A percentile compares a stretch with the other conserved stretches of the same genome.
phyloP scores from a whole-genome alignment of 1,140 invertebrate species.

The Agrilus planipennis region DNA sequence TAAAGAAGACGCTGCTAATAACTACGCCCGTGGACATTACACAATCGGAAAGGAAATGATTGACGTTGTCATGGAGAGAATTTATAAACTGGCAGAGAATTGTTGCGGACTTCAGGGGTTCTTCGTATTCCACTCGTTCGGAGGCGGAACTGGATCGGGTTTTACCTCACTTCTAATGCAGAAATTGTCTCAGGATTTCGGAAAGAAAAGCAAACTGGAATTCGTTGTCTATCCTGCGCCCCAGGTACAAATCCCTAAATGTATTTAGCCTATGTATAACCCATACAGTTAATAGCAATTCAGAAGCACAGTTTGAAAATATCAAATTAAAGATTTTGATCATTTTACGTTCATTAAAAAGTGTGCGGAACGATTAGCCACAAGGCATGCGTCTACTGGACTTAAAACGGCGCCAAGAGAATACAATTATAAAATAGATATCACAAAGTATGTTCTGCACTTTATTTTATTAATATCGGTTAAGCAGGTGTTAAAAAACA shows the following conservation, averaged over 20 bases:
- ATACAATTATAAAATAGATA: too few species aligned
- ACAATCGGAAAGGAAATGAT: conserved; percentile 63
- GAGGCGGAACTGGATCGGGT: conserved; percentile 40
- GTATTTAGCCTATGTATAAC: not conserved
- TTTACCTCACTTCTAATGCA: conserved; percentile 72
- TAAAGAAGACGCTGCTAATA: conserved; percentile 79
- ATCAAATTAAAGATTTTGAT: not conserved
- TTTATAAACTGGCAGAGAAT: conserved; percentile 11
- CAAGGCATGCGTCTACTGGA: too few species aligned
- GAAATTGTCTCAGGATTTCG: conserved; percentile 58
- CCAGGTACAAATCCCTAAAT: conserved; percentile 44
- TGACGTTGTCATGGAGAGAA: conserved; percentile 10
- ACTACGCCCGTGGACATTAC: conserved; percentile 76
- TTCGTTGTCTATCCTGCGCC: conserved; percentile 73
- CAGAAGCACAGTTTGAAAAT: not conserved
- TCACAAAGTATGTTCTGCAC: too few species aligned
- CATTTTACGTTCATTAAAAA: not conserved
- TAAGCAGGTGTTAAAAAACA: too few species aligned
- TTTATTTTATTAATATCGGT: too few species aligned
- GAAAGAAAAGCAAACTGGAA: conserved; percentile 65
- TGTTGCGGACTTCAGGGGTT: conserved; percentile 12
- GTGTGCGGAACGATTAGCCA: too few species aligned
- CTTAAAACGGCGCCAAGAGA: too few species aligned
- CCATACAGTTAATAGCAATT: not conserved
- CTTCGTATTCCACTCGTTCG: conserved; percentile 13